Percentiles rank a stretch among this genome's conserved stretches.
phyloP scores from a whole-genome alignment of 64 coral and sea anemone genomes.

The Exaiptasia diaphana region DNA sequence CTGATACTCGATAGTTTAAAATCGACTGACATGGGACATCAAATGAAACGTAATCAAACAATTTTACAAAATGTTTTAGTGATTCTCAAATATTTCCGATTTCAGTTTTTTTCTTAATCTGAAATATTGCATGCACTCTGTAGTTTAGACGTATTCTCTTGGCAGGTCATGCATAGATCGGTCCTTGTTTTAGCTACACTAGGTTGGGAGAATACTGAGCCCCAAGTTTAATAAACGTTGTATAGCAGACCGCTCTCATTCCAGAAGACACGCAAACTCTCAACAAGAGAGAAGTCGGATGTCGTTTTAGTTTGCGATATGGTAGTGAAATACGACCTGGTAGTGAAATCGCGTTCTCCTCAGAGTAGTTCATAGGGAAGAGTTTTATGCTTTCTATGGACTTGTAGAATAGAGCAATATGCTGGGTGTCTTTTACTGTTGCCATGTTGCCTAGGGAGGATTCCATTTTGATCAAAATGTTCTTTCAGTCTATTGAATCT shows the following conservation, averaged over 20 bases:
- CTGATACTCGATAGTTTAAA: too few relatives aligned
- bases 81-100: too few relatives aligned
- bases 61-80: too few relatives aligned
- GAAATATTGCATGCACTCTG: not conserved
- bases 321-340: conserved; percentile 32
- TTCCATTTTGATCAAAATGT: conserved; percentile 21
- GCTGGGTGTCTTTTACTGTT: not conserved
- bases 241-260: too few relatives aligned
- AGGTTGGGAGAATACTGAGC: too few relatives aligned
- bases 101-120: not conserved
- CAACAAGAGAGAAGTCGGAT: not conserved
- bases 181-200: too few relatives aligned
- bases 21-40: too few relatives aligned
- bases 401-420: not conserved
- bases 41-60: too few relatives aligned
- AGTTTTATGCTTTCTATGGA: not conserved
- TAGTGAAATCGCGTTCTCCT: conserved; percentile 33
- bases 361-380: conserved; percentile 20
- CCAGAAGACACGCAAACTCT: not conserved
- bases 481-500: conserved; percentile 28
- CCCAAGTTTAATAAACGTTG: too few relatives aligned
- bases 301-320: conserved; percentile 28
- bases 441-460: not conserved
- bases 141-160: conserved; percentile 51
- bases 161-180: conserved; percentile 46